Conservation (phyloP, 2,113 vertebrate genomes). For the Gobius niger region DNA sequence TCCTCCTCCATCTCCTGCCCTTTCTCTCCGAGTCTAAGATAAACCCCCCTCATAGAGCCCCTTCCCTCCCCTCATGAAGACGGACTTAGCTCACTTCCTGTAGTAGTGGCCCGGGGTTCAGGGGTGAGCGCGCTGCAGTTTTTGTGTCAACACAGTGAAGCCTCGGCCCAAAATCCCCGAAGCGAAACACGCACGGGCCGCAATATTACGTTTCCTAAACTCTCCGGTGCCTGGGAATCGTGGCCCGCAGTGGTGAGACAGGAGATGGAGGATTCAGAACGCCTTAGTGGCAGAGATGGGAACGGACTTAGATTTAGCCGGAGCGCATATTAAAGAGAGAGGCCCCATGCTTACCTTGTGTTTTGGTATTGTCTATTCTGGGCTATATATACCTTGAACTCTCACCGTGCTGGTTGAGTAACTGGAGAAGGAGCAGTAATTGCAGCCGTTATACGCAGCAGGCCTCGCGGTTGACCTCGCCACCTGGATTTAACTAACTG, state of each 20-base stretch:
- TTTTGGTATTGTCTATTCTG: background rate
- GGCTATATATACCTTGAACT: too few relatives aligned
- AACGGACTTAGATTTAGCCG: constrained; percentile 31
- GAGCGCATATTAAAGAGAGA: background rate
- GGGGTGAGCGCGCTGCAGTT: constrained; percentile 57
- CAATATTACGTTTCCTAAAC: constrained; percentile 57
- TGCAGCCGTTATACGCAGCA: too few relatives aligned
- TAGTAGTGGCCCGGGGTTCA: constrained; percentile 57
- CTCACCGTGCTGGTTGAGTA: too few relatives aligned
- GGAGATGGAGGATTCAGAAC: constrained; percentile 47
- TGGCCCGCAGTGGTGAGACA: constrained; percentile 39
- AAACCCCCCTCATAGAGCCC: constrained; percentile 62
- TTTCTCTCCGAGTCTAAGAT: constrained; percentile 43
- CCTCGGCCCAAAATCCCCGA: constrained; percentile 50
- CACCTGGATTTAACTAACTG: too few relatives aligned
- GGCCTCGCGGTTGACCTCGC: too few relatives aligned
- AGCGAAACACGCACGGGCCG: constrained; percentile 58
- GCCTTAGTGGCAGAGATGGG: constrained; percentile 46
- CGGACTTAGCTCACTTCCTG: constrained; percentile 67
- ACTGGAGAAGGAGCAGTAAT: too few relatives aligned
- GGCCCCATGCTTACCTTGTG: background rate
- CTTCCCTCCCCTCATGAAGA: constrained; percentile 57
- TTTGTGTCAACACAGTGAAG: constrained; percentile 56
- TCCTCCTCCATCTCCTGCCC: constrained; percentile 43
- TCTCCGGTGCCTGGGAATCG: constrained; percentile 61